These are phyloP conservation scores for Thaleichthys pacificus DNA, from an alignment of 2,797 vertebrate species.

Conservation along the genomic window DNA sequence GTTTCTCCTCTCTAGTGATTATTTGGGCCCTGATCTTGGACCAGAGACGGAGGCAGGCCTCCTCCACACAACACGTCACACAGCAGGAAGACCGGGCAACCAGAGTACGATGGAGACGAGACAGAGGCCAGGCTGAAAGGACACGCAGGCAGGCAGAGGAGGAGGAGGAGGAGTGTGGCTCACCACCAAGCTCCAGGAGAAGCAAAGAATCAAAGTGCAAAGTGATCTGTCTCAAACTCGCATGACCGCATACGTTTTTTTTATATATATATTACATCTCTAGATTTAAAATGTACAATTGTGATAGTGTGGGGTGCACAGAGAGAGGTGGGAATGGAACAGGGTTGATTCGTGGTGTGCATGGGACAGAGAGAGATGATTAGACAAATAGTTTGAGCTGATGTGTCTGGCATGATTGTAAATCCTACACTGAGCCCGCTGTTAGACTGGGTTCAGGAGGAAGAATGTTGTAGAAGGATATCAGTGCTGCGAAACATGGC, in stretches of 20 bases:
- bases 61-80: conserved; percentile 32
- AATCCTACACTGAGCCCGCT: conserved; percentile 38
- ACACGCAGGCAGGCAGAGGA: conserved; percentile 26
- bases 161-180: conserved; percentile 40
- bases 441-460: neutral
- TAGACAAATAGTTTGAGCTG: neutral
- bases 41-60: conserved; percentile 39
- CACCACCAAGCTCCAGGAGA: conserved; percentile 57
- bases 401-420: conserved; percentile 17
- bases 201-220: conserved; percentile 75
- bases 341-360: neutral
- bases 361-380: neutral
- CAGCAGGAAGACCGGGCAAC: conserved; percentile 27
- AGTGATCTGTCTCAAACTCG: conserved; percentile 61
- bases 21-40: conserved; percentile 29
- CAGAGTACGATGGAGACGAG: conserved; percentile 27
- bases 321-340: neutral
- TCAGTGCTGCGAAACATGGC: neutral
- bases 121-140: conserved; percentile 24
- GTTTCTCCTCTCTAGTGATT: neutral
- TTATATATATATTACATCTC: conserved; percentile 40
- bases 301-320: conserved; percentile 22
- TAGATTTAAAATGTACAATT: conserved; percentile 46
- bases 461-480: too few relatives aligned
- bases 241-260: conserved; percentile 37